phyloP scores from a whole-genome alignment of 2,113 vertebrate species.

The Dermatemys mawii region DNA sequence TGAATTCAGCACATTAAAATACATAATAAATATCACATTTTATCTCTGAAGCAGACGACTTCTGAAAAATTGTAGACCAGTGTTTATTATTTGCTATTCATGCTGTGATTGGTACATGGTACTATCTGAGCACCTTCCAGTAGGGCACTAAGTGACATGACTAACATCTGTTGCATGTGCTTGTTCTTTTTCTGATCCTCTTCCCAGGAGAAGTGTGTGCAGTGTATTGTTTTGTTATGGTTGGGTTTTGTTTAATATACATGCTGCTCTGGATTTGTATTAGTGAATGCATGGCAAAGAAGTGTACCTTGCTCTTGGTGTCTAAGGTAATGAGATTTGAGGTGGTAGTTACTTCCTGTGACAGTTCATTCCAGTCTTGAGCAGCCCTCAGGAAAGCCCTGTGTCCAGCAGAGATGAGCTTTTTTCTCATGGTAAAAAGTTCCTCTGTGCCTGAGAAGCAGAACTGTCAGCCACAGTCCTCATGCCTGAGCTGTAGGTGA shows the following conservation, averaged over 20 bases:
- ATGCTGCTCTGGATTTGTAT: neutral
- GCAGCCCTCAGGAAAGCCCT: neutral
- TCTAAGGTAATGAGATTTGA: neutral
- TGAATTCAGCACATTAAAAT: too few species aligned
- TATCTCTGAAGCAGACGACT: too few species aligned
- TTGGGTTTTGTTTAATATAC: neutral
- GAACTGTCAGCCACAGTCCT: neutral
- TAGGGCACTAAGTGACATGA: conserved; percentile 11
- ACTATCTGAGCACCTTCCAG: neutral
- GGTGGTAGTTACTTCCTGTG: conserved; percentile 1
- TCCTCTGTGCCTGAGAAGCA: neutral
- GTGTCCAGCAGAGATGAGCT: neutral
- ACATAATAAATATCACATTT: too few species aligned
- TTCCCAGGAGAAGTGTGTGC: conserved; percentile 5
- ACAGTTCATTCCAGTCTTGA: neutral
- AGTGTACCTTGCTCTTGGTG: neutral
- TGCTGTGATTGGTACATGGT: neutral
- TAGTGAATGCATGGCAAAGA: conserved; percentile 15
- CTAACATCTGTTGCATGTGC: conserved; percentile 10
- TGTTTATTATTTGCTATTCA: neutral
- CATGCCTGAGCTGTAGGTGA: neutral
- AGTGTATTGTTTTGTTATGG: conserved; percentile 12
- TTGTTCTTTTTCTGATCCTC: conserved; percentile 27
- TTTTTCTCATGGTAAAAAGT: neutral
- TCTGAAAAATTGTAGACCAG: too few species aligned